Percentiles rank a stretch among this genome's conserved stretches.
Evolutionary conservation across 2,888 invertebrate genomes (phyloP).

Genomic region (Stramonita haemastoma): DNA sequence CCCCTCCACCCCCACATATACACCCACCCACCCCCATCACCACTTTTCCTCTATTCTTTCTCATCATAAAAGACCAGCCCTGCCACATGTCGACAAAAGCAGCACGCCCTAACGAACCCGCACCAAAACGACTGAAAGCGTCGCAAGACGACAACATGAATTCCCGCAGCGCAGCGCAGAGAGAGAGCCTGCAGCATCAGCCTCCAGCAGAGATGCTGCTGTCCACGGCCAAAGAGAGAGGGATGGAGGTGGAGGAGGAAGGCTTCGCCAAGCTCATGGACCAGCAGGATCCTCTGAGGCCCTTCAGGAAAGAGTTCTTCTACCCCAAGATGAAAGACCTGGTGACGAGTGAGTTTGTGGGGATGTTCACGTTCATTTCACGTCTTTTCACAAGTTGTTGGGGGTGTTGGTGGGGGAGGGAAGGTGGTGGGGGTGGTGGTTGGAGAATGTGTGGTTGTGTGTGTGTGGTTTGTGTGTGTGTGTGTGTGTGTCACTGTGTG

Average conservation of each 20-base stretch:
- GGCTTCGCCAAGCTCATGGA: conserved; percentile 77
- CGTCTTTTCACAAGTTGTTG: background rate
- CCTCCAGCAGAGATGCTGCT: conserved; percentile 59
- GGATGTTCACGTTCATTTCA: background rate
- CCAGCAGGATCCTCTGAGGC: conserved; percentile 72
- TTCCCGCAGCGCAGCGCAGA: background rate
- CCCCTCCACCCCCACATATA: too few species aligned
- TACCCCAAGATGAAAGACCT: conserved; percentile 78
- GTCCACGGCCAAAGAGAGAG: conserved; percentile 54
- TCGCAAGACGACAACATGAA: background rate
- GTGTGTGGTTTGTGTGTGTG: background rate
- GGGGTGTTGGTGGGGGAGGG: background rate
- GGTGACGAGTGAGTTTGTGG: conserved; percentile 71
- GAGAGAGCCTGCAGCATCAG: conserved; percentile 52
- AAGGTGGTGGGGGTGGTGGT: background rate
- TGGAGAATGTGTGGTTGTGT: background rate
- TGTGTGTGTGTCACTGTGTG: too few species aligned
- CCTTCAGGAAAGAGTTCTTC: conserved; percentile 75
- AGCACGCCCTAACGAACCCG: background rate
- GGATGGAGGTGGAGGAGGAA: conserved; percentile 56
- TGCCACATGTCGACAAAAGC: background rate
- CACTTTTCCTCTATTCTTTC: too few species aligned
- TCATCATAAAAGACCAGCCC: too few species aligned
- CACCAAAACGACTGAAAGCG: background rate
- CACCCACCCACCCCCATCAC: too few species aligned